Evolutionary conservation across 2,113 vertebrate species (phyloP), one percentile per base, ranked within the genome.

Genomic region (Parotia lawesii): DNA sequence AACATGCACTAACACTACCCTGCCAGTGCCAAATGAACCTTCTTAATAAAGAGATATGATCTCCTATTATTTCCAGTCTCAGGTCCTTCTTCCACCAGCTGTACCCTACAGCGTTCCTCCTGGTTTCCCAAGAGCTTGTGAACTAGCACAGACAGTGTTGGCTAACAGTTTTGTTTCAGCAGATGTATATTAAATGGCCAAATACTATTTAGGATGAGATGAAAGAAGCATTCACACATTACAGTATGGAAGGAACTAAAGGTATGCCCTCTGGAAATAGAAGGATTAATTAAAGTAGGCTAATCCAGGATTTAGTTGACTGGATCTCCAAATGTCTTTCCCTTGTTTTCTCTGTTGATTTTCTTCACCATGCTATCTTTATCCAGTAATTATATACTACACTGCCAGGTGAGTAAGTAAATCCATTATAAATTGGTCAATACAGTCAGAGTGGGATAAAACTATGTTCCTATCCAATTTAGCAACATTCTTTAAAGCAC

Each of bases 271-370:
- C 93, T 95, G 71, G 93, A 95, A 95, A 96, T 85, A 96, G 93
- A 94, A 87, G 81, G 93, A 95, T 97, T 96, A 96, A 95, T 91
- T 95, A 79, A 95, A 95, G 89, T 93, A 95, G 93, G 93, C 64
- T 96, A 95, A 97, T 97, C 94, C 79, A 83, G 93, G 93, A 93
- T 97, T 97, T 96, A 91, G 85, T 80, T 87, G 94, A 91, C 93
- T 95, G 94, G 94, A 91, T 95, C 95, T 91, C 85, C 47, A 93
- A 76, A 92, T 64, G 81, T 91, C 94, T 95, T 88, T 82, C 62
- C 74, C 73, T 79, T 89, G 85, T 93, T 96, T 96, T 96, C 91
- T 64, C 91, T 74, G 67, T 90, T 87, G 81, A 92, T 97, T 96
- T 93, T 80, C 94, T 95, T 96, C 87, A 93, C 60, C 28, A 15